Percentiles rank a stretch among this genome's conserved stretches.
phyloP scores from a whole-genome alignment of 1,140 invertebrate genomes.

The Asbolus verrucosus region DNA sequence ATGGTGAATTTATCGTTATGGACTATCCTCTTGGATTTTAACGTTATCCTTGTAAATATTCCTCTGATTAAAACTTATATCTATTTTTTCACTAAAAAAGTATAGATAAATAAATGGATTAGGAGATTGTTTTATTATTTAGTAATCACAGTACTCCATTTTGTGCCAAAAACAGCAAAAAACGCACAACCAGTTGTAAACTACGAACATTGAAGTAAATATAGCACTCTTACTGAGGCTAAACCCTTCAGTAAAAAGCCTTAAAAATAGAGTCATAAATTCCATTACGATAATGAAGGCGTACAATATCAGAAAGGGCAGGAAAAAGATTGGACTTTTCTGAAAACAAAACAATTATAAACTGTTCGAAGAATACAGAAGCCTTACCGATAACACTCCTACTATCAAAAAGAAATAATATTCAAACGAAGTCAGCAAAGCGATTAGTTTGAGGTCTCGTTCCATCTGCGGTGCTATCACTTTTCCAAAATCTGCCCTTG shows the following conservation, averaged over 20 bases:
- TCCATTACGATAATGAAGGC: constrained; percentile 58
- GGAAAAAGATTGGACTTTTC: constrained; percentile 58
- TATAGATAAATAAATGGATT: neutral
- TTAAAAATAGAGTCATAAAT: constrained; percentile 54
- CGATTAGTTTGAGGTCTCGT: constrained; percentile 60
- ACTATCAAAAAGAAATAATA: constrained; percentile 59
- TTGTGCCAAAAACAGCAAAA: constrained; percentile 57
- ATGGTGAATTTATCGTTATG: too few relatives aligned
- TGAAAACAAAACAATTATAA: constrained; percentile 47
- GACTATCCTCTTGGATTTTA: too few relatives aligned
- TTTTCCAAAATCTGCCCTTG: constrained; percentile 54
- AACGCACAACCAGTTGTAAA: constrained; percentile 59
- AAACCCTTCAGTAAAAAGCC: constrained; percentile 54
- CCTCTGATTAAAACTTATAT: too few relatives aligned
- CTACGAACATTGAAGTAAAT: constrained; percentile 56
- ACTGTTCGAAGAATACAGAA: too few relatives aligned
- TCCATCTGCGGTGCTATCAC: constrained; percentile 56
- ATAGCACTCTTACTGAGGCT: constrained; percentile 53
- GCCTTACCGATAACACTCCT: constrained; percentile 57
- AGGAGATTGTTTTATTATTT: constrained; percentile 32
- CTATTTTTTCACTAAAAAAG: too few relatives aligned
- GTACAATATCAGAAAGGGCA: constrained; percentile 58
- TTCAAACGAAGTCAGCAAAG: constrained; percentile 58
- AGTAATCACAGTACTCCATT: constrained; percentile 57
- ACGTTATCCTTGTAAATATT: too few relatives aligned